Evolutionary conservation across 1,140 invertebrate species (phyloP).

Genomic region (Diorhabda sublineata): DNA sequence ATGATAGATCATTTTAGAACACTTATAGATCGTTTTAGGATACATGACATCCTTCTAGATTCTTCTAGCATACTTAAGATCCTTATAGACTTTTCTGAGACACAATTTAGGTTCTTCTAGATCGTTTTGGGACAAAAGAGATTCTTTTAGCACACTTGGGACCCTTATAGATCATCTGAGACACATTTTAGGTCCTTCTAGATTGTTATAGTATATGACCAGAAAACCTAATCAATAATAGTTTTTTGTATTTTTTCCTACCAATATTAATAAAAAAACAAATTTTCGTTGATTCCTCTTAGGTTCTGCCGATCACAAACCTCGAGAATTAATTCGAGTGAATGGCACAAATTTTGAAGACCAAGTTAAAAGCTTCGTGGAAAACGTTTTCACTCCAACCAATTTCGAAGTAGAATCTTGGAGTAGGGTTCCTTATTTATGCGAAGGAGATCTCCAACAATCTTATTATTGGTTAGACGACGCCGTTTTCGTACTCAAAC

Average conservation of each 20-base stretch:
- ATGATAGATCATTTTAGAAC: too few species aligned
- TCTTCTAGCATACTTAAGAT: too few species aligned
- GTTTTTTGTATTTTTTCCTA: not conserved
- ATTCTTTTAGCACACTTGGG: too few species aligned
- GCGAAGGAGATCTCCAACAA: constrained; percentile 89
- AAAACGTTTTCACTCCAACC: constrained; percentile 64
- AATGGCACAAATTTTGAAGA: constrained; percentile 70
- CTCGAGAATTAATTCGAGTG: constrained; percentile 66
- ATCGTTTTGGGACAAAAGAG: too few species aligned
- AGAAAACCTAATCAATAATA: not conserved
- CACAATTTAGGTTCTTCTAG: too few species aligned
- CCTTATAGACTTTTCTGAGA: too few species aligned
- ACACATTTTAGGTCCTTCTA: not conserved
- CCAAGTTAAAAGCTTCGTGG: constrained; percentile 68
- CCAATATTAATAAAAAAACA: not conserved
- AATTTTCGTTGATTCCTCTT: constrained; percentile 16
- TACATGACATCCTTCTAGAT: too few species aligned
- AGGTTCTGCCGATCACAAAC: constrained; percentile 64
- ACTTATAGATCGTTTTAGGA: too few species aligned
- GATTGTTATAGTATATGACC: not conserved
- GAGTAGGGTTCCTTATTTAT: constrained; percentile 86
- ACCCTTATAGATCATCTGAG: too few species aligned
- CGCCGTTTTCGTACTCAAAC: constrained; percentile 70
- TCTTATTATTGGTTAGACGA: constrained; percentile 89
- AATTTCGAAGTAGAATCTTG: constrained; percentile 73